Conservation (phyloP, 2,888 invertebrate species). For the Slavum lentiscoides region DNA sequence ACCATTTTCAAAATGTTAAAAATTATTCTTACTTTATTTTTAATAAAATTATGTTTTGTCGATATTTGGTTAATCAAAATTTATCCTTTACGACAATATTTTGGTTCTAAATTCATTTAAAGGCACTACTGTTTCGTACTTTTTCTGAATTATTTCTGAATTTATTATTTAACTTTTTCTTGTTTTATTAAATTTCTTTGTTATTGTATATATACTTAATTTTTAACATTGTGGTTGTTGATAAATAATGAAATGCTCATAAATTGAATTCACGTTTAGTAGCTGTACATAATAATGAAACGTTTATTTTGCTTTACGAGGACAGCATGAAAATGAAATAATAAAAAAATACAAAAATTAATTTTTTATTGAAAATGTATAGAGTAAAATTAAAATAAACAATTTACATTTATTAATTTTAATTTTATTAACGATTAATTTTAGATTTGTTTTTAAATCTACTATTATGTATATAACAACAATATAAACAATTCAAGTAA, state of each 20-base stretch:
- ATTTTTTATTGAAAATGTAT: not conserved
- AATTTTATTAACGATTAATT: too few relatives aligned
- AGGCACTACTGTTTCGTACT: not conserved
- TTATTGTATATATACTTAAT: slow-evolving; percentile 5
- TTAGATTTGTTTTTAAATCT: not conserved
- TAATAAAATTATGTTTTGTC: not conserved
- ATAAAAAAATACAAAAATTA: too few relatives aligned
- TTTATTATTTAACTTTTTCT: too few relatives aligned
- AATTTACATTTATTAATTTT: not conserved
- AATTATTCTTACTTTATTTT: not conserved
- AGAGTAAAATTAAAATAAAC: not conserved
- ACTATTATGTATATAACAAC: not conserved
- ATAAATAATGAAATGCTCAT: not conserved
- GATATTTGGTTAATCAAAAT: not conserved
- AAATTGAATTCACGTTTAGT: not conserved
- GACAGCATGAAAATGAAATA: too few relatives aligned
- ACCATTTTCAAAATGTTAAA: not conserved
- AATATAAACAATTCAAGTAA: not conserved
- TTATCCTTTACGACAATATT: not conserved
- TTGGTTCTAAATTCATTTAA: not conserved
- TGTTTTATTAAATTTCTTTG: not conserved
- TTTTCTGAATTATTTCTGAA: too few relatives aligned
- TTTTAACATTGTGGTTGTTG: not conserved
- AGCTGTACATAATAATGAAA: not conserved
- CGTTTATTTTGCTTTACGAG: too few relatives aligned